Base-by-base conservation (phyloP, 1,140 invertebrate genomes). In the Aphelinus certus region DNA sequence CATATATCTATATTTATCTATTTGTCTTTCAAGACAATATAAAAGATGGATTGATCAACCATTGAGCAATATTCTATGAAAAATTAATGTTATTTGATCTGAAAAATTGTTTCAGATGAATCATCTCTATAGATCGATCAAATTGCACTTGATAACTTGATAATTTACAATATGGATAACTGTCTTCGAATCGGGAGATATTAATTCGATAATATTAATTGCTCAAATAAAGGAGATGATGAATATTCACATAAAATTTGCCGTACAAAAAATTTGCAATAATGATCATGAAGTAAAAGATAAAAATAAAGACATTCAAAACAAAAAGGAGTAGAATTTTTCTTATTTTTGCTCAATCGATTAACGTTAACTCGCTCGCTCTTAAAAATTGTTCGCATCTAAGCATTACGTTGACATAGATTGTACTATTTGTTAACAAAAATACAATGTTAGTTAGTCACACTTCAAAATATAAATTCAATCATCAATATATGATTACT, bases 401-500 rank as follows among this genome's bases (percentile, higher is more conserved):
- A 63, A 64, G 10, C 46, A 10, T 72, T 72, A 47, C 3, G 58
- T 64, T 49, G 10, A 47, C 49, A 63, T 47, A 26, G 65, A 10
- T 71, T 71, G 26, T 62, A n/a, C 9, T 57, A 60, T 42, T n/a
- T 56, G 26, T 57, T 67, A 67, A 69, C 49, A 74, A 74, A 63
- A 48, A 71, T 76, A 76, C 53, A 69, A 45, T 7, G 57, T 76
- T 68, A 61, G n/a, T 47, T 69, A 63, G 26, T 69, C 48, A 74
- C 61, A 42, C 51, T 42, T 74, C 56, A 63, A 56, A 53, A 69
- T 9, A 73, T 45, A 42, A 51, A 49, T 57, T 60, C 55, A 51
- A 58, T 61, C 26, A 26, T 26, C 26, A 26, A 4, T 67, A 66
- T 47, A 26, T 61, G 48, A 51, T 60, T 26, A 55, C 45, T 43